Evolutionary conservation across 2,888 invertebrate species (phyloP).

Genomic region (Nomada flava): DNA sequence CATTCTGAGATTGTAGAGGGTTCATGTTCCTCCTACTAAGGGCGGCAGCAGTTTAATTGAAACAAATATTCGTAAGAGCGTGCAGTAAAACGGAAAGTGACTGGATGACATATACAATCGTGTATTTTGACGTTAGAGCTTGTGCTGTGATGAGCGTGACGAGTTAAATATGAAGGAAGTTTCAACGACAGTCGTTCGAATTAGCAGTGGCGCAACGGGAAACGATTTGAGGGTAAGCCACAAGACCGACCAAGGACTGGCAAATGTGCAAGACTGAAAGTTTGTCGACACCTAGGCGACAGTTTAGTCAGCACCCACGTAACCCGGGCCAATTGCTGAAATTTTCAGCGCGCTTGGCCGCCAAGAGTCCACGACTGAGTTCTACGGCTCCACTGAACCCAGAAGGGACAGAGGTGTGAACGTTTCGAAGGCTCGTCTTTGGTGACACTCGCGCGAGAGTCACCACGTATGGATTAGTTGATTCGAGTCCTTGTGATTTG

Average conservation of each 20-base stretch:
- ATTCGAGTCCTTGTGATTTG: constrained; percentile 71
- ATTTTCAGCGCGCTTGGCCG: constrained; percentile 47
- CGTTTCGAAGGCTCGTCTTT: constrained; percentile 14
- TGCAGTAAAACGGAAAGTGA: no score
- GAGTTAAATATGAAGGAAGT: constrained; percentile 9
- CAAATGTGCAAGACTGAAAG: constrained; percentile 22
- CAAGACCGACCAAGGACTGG: constrained; percentile 12
- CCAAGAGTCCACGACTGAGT: constrained; percentile 51
- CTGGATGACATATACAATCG: not conserved
- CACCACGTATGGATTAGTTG: constrained; percentile 68
- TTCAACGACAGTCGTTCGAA: constrained; percentile 13
- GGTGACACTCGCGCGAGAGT: constrained; percentile 57
- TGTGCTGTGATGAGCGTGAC: not conserved
- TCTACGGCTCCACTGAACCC: constrained; percentile 35
- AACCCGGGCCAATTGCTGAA: constrained; percentile 55
- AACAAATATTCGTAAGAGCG: no score
- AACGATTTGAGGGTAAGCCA: constrained; percentile 15
- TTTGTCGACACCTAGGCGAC: constrained; percentile 46
- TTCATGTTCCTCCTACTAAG: no score
- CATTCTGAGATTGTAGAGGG: constrained; percentile 57
- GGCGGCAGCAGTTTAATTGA: no score
- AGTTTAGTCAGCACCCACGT: constrained; percentile 10
- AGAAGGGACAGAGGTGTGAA: not conserved
- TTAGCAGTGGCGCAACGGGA: constrained; percentile 35
- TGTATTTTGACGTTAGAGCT: not conserved